Conservation (phyloP, 2,797 vertebrate genomes). For the Rhabdomys pumilio region DNA sequence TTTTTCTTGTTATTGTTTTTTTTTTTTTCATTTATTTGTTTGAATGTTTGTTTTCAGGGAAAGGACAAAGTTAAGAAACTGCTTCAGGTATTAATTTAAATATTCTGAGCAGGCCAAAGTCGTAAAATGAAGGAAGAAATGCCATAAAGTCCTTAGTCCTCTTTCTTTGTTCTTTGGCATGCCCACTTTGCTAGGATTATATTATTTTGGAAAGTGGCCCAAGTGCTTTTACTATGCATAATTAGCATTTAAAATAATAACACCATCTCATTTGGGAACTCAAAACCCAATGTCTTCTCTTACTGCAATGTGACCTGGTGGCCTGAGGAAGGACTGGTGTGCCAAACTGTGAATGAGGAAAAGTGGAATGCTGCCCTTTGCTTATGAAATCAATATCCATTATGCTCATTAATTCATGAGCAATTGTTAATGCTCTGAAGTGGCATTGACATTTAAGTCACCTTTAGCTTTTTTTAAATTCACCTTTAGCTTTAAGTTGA, state of each 20-base stretch:
- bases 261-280: constrained; percentile 67
- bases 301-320: background rate
- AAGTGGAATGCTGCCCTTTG: background rate
- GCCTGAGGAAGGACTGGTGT: background rate
- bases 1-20: background rate
- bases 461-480: constrained; percentile 87
- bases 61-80: background rate
- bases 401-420: constrained; percentile 85
- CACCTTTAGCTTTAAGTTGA: constrained; percentile 86
- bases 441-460: constrained; percentile 83
- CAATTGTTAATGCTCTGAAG: constrained; percentile 83
- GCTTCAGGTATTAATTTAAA: background rate
- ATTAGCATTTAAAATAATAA: constrained; percentile 80
- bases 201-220: constrained; percentile 74
- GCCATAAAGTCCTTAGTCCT: fast-evolving
- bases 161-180: background rate
- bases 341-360: background rate
- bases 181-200: constrained; percentile 18
- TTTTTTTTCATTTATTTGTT: too few species aligned
- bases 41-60: too few species aligned
- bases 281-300: background rate
- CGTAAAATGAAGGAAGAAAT: background rate
- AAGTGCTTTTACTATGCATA: constrained; percentile 50
- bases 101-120: background rate
- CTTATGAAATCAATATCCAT: constrained; percentile 66